Base-by-base conservation (phyloP, 37 sponge, comb jelly and placozoan genomes). In the Dysidea cf. avara region DNA sequence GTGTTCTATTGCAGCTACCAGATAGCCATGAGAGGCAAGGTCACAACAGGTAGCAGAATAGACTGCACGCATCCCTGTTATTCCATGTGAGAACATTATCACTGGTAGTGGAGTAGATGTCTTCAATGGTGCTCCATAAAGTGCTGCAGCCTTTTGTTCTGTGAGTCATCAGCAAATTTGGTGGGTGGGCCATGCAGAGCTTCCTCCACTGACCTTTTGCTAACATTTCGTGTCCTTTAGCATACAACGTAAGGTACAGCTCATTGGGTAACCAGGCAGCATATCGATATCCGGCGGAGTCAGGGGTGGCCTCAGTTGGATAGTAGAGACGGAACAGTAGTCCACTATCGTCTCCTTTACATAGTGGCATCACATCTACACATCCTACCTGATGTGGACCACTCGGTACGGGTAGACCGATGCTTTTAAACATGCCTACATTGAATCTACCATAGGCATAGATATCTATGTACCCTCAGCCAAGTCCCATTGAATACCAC, bases 1-100 rank as follows among this genome's bases (percentile, higher is more conserved):
- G 82, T 90, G 91, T 36, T 90, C 91, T 40, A 90, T 68, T 25
- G 78, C 31, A 1, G 86, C 91, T 39, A 85, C 86, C 4, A 90
- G 57, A 75, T 81, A 90, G 54, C 91, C 91, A 36, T 84, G 82
- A 18, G 91, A 90, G 21, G 91, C 91, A 33, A 90, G 68, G 62
- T 90, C 91, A 81, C 82, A 85, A 25, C 61, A 68, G 22, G 84
- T 76, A 7, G 46, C 78, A 71, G 68, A 64, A 58, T 77, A 85
- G 39, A 33, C 39, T 9, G 82, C 78, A 59, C 91, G 71, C 82
- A 85, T 90, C 25, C 62, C 68, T 0, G 71, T 70, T 11, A 80
- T 53, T 28, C 91, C 91, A 81, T 90, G 91, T 13, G 91, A 90
- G 53, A 81, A 84, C 22, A 90, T 79, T 16, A 90, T 48, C 49